phyloP scores from a whole-genome alignment of 2,888 invertebrate genomes.

The Lasioglossum oenotherae region DNA sequence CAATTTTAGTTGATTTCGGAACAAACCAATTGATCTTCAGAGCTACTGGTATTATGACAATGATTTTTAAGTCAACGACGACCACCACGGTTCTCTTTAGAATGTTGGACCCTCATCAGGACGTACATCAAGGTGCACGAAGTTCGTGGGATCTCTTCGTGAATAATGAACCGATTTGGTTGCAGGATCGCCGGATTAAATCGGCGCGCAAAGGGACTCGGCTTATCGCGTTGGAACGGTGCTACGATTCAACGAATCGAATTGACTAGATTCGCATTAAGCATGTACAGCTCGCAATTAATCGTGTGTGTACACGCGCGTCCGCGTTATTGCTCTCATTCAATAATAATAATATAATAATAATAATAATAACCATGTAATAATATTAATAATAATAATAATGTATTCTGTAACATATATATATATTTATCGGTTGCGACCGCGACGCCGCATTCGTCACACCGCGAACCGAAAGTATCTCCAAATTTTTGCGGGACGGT shows the following conservation, averaged over 20 bases:
- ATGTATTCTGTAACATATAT: constrained; percentile 1
- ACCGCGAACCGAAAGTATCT: constrained; percentile 27
- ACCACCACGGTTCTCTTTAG: background rate
- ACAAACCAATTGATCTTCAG: background rate
- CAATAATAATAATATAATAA: constrained; percentile 28
- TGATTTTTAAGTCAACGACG: background rate
- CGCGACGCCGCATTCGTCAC: constrained; percentile 24
- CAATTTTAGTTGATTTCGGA: background rate
- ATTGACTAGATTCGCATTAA: constrained; percentile 65
- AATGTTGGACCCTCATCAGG: background rate
- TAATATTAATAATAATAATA: constrained; percentile 13
- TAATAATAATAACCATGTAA: background rate
- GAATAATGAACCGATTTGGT: constrained; percentile 2
- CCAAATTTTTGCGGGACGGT: constrained; percentile 8
- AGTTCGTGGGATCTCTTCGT: background rate
- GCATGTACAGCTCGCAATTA: constrained; percentile 49
- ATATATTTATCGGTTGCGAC: constrained; percentile 3
- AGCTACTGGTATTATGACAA: background rate
- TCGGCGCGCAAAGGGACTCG: constrained; percentile 43
- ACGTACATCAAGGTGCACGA: background rate
- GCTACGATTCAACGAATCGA: constrained; percentile 65
- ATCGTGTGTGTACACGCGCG: constrained; percentile 52
- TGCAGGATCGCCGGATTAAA: constrained; percentile 2
- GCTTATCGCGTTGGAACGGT: constrained; percentile 43
- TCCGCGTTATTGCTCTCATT: constrained; percentile 54